Conservation (phyloP, 1,140 invertebrate genomes). For the Leptinotarsa defecta region DNA sequence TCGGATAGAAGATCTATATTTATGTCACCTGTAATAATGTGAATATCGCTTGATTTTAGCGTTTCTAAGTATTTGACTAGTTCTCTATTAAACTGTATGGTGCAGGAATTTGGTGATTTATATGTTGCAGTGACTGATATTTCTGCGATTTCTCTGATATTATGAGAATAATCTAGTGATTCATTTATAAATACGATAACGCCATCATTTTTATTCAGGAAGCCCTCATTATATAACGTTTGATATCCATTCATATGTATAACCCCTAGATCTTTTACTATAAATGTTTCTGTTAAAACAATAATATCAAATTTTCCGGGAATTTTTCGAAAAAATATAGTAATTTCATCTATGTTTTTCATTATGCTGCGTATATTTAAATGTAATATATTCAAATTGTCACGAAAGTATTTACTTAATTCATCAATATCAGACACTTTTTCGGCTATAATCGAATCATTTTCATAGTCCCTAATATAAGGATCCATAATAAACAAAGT, state of each 20-base stretch:
- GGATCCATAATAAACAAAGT: neutral
- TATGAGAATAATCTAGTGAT: neutral
- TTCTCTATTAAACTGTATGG: conserved; percentile 13
- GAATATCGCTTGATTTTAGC: conserved; percentile 11
- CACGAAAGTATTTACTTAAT: no score
- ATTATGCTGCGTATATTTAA: no score
- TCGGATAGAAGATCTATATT: conserved; percentile 21
- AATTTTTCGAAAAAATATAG: conserved; percentile 10
- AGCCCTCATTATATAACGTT: conserved; percentile 9
- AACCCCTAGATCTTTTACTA: conserved; percentile 5
- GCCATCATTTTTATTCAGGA: neutral
- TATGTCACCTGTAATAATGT: conserved; percentile 17
- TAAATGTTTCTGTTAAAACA: neutral
- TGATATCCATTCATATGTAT: conserved; percentile 14
- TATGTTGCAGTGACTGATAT: conserved; percentile 20
- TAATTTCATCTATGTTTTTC: neutral
- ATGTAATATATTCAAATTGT: no score
- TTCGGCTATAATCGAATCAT: neutral
- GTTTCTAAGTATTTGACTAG: conserved; percentile 4
- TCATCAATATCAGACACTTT: neutral
- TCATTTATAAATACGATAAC: conserved; percentile 3
- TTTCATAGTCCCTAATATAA: conserved; percentile 13
- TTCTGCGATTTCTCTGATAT: neutral
- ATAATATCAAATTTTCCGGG: neutral
- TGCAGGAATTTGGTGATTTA: conserved; percentile 6